Conservation (phyloP, 2,888 invertebrate genomes). For the Pelosia muscerda region DNA sequence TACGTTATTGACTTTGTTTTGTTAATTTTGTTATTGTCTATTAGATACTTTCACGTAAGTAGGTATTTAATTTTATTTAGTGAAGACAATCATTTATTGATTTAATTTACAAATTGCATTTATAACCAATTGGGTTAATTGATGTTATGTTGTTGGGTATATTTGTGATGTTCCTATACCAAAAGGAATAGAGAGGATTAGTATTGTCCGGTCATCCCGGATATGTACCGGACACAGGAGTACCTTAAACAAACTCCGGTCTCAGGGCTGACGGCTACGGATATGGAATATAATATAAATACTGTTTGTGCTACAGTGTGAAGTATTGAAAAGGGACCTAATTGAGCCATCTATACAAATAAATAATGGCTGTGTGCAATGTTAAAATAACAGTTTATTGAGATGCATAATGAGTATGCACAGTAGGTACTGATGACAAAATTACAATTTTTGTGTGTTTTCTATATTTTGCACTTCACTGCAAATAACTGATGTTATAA, state of each 20-base stretch:
- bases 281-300: not conserved
- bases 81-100: not conserved
- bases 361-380: no score
- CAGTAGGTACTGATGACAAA: no score
- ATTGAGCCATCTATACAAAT: no score
- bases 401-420: no score
- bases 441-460: no score
- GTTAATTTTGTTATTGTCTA: slow-evolving; percentile 26
- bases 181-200: not conserved
- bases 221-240: not conserved
- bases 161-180: no score
- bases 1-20: slow-evolving; percentile 41
- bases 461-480: no score
- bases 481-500: no score
- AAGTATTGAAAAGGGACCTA: no score
- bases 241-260: not conserved
- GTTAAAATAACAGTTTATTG: no score
- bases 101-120: not conserved
- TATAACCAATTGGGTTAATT: not conserved
- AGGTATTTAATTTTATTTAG: no score
- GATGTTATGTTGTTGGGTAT: not conserved
- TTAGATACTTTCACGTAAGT: not conserved
- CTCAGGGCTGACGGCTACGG: not conserved
- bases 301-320: not conserved
- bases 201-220: not conserved